Conservation (phyloP, 2,888 invertebrate species). For the Acrocera orbiculus region DNA sequence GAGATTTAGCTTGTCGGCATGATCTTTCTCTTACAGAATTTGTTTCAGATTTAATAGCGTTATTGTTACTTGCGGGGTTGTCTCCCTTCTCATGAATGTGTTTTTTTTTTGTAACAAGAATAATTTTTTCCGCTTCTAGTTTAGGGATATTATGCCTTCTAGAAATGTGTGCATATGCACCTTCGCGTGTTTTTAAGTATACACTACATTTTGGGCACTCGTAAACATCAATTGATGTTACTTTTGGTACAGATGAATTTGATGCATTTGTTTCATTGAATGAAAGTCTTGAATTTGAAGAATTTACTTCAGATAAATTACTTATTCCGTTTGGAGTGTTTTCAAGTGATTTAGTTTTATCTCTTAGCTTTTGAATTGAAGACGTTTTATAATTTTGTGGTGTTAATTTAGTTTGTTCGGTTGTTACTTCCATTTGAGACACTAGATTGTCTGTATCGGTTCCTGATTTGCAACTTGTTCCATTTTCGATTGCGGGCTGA, state of each 20-base stretch:
- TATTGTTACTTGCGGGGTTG: neutral
- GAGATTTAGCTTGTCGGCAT: constrained; percentile 4
- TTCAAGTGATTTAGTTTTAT: too few species aligned
- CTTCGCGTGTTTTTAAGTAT: neutral
- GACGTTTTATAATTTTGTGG: too few species aligned
- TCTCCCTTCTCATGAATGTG: neutral
- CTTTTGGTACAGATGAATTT: neutral
- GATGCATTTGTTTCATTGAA: neutral
- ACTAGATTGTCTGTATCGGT: too few species aligned
- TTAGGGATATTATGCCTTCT: neutral
- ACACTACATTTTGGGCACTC: neutral
- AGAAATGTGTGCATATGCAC: neutral
- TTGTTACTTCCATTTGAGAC: too few species aligned
- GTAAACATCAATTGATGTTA: neutral
- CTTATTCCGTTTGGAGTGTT: too few species aligned
- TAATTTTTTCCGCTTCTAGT: neutral
- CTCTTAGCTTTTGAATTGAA: too few species aligned
- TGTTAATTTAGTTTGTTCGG: too few species aligned
- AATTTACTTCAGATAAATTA: neutral
- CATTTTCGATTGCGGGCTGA: too few species aligned
- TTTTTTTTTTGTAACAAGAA: neutral
- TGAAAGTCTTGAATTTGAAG: neutral
- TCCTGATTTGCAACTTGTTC: too few species aligned
- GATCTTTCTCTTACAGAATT: constrained; percentile 1
- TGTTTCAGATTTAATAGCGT: too few species aligned